These are phyloP conservation scores for Solenodon paradoxus DNA, from an alignment of 2,113 vertebrate genomes.

Conservation along the genomic window DNA sequence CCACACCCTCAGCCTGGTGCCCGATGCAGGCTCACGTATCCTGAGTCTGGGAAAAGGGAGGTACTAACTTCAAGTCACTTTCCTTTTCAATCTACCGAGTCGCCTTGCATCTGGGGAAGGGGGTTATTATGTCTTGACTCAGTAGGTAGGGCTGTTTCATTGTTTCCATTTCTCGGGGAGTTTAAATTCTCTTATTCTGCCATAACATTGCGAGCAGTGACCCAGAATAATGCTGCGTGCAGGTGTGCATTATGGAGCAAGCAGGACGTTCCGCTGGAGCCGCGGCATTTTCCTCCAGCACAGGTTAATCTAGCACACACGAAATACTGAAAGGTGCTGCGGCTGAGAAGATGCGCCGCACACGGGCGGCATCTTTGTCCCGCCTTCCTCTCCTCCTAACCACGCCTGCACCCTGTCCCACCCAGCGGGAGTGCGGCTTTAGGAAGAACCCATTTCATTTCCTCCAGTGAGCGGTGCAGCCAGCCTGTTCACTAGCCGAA, in stretches of 20 bases:
- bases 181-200: constrained; percentile 76
- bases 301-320: constrained; percentile 71
- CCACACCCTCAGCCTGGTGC: constrained; percentile 66
- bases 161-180: constrained; percentile 79
- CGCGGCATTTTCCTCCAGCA: constrained; percentile 55
- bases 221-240: constrained; percentile 75
- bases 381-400: neutral
- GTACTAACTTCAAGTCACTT: constrained; percentile 74
- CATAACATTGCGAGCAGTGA: constrained; percentile 76
- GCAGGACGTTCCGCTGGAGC: constrained; percentile 59
- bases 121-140: constrained; percentile 72
- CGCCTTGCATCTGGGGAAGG: constrained; percentile 39
- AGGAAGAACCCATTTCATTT: neutral
- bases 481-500: neutral
- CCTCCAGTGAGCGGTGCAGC: neutral
- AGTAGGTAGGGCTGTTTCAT: constrained; percentile 68
- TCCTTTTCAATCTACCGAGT: constrained; percentile 43
- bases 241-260: constrained; percentile 74
- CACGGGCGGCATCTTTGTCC: neutral
- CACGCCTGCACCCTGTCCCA: neutral
- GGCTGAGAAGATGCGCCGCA: constrained; percentile 11
- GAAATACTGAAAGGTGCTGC: constrained; percentile 66
- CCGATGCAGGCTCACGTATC: constrained; percentile 71
- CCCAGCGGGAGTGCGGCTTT: neutral
- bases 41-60: constrained; percentile 70